These are phyloP conservation scores for Dolomedes plantarius DNA, from an alignment of 2,888 invertebrate genomes.

Conservation along the genomic window DNA sequence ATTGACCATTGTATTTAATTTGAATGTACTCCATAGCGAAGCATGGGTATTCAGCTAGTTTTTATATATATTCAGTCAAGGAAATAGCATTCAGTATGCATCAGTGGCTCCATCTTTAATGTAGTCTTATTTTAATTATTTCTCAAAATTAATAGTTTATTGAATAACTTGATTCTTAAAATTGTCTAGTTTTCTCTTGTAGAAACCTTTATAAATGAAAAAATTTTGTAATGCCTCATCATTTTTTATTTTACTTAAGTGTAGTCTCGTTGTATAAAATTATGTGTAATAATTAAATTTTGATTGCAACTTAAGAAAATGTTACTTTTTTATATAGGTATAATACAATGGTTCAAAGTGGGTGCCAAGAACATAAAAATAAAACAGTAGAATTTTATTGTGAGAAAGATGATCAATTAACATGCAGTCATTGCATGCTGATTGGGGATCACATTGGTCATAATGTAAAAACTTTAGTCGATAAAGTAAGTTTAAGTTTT, in stretches of 20 bases:
- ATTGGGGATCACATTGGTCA: slow-evolving; percentile 76
- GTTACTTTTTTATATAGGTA: slow-evolving; percentile 29
- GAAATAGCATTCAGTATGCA: too few species aligned
- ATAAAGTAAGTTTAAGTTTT: slow-evolving; percentile 74
- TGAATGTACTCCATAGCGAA: too few species aligned
- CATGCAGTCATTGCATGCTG: slow-evolving; percentile 77
- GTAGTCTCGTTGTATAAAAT: background rate
- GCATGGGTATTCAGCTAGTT: too few species aligned
- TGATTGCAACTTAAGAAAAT: too few species aligned
- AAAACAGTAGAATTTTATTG: slow-evolving; percentile 76
- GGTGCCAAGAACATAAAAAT: slow-evolving; percentile 71
- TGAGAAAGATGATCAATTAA: slow-evolving; percentile 75
- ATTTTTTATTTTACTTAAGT: too few species aligned
- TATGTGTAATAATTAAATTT: too few species aligned
- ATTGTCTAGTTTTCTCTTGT: background rate
- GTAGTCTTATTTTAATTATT: too few species aligned
- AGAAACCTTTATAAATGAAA: background rate
- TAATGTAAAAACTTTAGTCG: slow-evolving; percentile 76
- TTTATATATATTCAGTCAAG: too few species aligned
- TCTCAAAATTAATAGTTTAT: too few species aligned
- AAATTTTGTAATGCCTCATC: too few species aligned
- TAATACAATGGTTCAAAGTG: slow-evolving; percentile 54
- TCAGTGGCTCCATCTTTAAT: too few species aligned
- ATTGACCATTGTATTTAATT: too few species aligned
- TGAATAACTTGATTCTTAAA: background rate